These are phyloP conservation scores for Corythornis leucogaster DNA, from an alignment of 2,797 vertebrate species.

Conservation along the genomic window DNA sequence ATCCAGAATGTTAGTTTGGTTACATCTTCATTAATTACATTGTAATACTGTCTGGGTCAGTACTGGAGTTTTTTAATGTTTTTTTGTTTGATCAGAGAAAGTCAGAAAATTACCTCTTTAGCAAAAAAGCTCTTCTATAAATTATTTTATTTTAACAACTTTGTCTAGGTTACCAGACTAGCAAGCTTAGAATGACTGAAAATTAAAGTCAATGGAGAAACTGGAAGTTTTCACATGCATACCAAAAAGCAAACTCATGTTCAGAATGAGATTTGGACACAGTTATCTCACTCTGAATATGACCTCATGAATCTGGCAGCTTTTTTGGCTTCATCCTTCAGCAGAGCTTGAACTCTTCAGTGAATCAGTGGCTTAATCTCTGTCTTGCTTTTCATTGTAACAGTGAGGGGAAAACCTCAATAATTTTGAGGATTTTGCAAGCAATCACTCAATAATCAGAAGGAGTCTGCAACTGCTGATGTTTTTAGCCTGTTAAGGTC, in stretches of 20 bases:
- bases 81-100: background rate
- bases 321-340: conserved; percentile 47
- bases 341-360: conserved; percentile 50
- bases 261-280: conserved; percentile 55
- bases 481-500: background rate
- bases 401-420: background rate
- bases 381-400: conserved; percentile 36
- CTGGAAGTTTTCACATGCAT: conserved; percentile 3
- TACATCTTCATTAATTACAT: background rate
- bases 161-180: background rate
- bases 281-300: conserved; percentile 64
- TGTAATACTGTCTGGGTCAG: background rate
- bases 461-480: background rate
- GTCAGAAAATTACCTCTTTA: background rate
- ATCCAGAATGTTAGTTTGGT: background rate
- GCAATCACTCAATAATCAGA: background rate
- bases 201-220: conserved; percentile 32
- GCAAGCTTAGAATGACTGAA: background rate
- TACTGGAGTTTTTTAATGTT: background rate
- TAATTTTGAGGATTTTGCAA: conserved; percentile 36
- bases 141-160: background rate
- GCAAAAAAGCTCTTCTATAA: background rate
- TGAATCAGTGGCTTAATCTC: conserved; percentile 56
- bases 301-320: conserved; percentile 70
- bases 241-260: conserved; percentile 46